Conservation (phyloP, 2,113 vertebrate species). For the Columbina picui region DNA sequence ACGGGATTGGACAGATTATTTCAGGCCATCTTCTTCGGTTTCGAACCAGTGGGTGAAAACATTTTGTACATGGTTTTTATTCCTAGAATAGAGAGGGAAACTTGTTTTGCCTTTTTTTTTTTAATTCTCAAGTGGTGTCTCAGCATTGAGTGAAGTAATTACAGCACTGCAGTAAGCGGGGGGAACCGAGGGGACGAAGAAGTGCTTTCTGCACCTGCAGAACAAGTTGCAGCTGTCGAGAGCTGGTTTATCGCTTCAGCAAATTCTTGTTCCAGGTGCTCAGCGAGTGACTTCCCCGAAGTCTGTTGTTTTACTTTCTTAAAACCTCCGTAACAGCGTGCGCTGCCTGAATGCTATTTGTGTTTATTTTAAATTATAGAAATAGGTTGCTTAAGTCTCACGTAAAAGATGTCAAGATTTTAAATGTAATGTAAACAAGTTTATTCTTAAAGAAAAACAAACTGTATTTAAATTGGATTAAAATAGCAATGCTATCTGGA, state of each 20-base stretch:
- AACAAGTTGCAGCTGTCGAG: constrained; percentile 57
- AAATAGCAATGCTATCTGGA: background rate
- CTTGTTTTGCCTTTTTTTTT: background rate
- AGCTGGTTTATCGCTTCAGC: constrained; percentile 58
- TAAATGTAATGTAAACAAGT: background rate
- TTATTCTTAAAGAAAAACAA: background rate
- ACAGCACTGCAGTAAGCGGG: background rate
- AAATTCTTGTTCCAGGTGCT: constrained; percentile 58
- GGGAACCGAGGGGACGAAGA: constrained; percentile 49
- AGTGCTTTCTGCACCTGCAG: constrained; percentile 65
- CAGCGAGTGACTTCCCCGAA: constrained; percentile 48
- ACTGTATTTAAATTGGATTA: background rate
- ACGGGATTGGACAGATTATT: background rate
- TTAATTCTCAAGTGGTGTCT: background rate
- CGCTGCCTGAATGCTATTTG: background rate
- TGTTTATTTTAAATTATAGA: background rate
- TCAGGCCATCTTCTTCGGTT: background rate
- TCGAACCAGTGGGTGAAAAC: background rate
- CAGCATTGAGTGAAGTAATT: background rate
- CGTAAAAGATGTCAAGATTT: background rate
- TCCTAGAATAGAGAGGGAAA: background rate
- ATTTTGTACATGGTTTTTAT: background rate
- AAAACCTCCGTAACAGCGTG: background rate
- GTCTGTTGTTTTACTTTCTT: constrained; percentile 20
- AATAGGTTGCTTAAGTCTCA: background rate